phyloP scores from a whole-genome alignment of 2,113 vertebrate genomes.

The Aptenodytes forsteri region DNA sequence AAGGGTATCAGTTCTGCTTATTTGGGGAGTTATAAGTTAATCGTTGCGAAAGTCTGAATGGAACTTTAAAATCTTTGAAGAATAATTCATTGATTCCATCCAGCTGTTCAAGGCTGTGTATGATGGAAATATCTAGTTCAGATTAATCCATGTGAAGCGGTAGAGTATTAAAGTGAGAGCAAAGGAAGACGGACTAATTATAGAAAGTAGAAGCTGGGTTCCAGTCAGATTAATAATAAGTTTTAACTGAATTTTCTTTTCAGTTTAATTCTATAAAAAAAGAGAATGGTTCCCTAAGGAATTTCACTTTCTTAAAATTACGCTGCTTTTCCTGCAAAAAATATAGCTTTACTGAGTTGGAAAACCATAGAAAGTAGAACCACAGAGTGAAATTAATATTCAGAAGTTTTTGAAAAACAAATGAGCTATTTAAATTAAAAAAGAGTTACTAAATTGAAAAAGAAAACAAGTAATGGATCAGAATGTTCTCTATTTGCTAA shows the following conservation, averaged over 20 bases:
- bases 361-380: neutral
- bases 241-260: neutral
- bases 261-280: neutral
- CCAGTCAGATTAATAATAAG: neutral
- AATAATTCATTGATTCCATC: neutral
- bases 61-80: neutral
- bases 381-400: neutral
- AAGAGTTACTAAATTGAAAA: neutral
- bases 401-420: neutral
- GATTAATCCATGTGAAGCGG: neutral
- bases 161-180: neutral
- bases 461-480: neutral
- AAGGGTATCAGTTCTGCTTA: neutral
- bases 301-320: neutral
- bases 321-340: neutral
- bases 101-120: neutral
- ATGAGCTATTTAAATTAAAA: neutral
- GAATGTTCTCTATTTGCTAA: neutral
- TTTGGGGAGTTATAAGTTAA: neutral
- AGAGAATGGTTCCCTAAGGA: neutral
- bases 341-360: neutral
- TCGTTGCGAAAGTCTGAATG: neutral
- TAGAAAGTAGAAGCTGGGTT: neutral
- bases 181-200: conserved; percentile 14
- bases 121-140: neutral